These are phyloP conservation scores for Neosalanx taihuensis DNA, from an alignment of 2,797 vertebrate species.

Conservation along the genomic window DNA sequence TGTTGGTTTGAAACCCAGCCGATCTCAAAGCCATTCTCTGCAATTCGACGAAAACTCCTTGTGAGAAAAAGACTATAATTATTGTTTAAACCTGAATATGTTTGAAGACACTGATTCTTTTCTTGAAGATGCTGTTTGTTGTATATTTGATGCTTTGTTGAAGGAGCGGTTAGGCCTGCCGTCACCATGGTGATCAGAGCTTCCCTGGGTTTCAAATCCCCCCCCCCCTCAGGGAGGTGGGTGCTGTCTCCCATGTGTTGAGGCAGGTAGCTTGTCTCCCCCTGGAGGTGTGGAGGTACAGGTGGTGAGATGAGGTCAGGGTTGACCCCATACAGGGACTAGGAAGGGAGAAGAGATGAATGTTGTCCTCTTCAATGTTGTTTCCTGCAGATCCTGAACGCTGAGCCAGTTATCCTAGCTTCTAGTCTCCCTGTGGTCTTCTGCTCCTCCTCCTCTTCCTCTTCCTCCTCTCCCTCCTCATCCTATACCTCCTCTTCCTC, in stretches of 20 bases:
- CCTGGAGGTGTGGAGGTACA: too few species aligned
- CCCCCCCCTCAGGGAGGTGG: constrained; percentile 12
- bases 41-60: constrained; percentile 29
- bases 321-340: constrained; percentile 49
- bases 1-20: constrained; percentile 30
- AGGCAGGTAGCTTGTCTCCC: too few species aligned
- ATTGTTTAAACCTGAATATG: constrained; percentile 68
- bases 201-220: constrained; percentile 44
- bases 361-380: constrained; percentile 60
- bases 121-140: constrained; percentile 62
- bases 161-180: constrained; percentile 65
- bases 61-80: constrained; percentile 58
- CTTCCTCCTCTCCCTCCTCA: constrained; percentile 42
- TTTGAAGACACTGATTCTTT: constrained; percentile 71
- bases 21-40: constrained; percentile 38
- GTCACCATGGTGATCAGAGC: constrained; percentile 49
- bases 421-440: constrained; percentile 52
- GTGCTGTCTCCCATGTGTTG: too few species aligned
- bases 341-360: constrained; percentile 67
- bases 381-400: constrained; percentile 82
- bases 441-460: constrained; percentile 52
- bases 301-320: neutral
- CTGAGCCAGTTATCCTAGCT: constrained; percentile 77
- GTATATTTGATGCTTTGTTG: constrained; percentile 55
- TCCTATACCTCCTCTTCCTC: constrained; percentile 39